Conservation (phyloP, 2,888 invertebrate species). For the Pegoplata infirma region DNA sequence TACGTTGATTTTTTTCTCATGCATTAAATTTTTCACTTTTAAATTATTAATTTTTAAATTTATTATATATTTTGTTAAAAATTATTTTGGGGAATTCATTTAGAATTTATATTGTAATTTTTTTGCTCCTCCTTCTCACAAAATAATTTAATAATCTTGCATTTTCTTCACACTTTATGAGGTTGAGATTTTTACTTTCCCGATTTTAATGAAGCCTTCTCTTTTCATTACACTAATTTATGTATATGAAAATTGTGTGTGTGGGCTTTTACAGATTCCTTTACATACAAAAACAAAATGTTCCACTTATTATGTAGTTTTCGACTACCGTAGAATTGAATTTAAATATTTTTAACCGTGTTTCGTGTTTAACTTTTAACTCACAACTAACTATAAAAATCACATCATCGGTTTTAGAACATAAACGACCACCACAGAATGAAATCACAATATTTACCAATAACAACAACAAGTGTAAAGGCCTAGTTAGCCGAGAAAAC, state of each 20-base stretch:
- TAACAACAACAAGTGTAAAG: conserved; percentile 54
- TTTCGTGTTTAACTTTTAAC: conserved; percentile 46
- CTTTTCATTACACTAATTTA: conserved; percentile 42
- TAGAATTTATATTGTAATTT: neutral
- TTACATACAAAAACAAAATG: conserved; percentile 41
- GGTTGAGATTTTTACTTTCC: too few species aligned
- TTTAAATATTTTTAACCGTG: conserved; percentile 13
- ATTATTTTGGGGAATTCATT: neutral
- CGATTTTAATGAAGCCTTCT: too few species aligned
- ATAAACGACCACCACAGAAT: neutral
- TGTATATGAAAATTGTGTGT: too few species aligned
- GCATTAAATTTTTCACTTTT: conserved; percentile 15
- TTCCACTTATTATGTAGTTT: conserved; percentile 34
- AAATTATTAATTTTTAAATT: too few species aligned
- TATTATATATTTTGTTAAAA: conserved; percentile 23
- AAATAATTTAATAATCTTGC: conserved; percentile 19
- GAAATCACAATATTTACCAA: conserved; percentile 13
- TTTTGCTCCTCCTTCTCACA: conserved; percentile 30
- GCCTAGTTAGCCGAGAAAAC: too few species aligned
- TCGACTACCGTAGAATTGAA: neutral
- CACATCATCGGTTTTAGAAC: conserved; percentile 23
- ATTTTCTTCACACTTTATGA: conserved; percentile 41
- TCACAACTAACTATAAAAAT: conserved; percentile 56
- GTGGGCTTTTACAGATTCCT: conserved; percentile 36
- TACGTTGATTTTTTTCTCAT: conserved; percentile 3